These are phyloP conservation scores for Cecropterus lyciades DNA, from an alignment of 1,140 invertebrate genomes.

Conservation along the genomic window DNA sequence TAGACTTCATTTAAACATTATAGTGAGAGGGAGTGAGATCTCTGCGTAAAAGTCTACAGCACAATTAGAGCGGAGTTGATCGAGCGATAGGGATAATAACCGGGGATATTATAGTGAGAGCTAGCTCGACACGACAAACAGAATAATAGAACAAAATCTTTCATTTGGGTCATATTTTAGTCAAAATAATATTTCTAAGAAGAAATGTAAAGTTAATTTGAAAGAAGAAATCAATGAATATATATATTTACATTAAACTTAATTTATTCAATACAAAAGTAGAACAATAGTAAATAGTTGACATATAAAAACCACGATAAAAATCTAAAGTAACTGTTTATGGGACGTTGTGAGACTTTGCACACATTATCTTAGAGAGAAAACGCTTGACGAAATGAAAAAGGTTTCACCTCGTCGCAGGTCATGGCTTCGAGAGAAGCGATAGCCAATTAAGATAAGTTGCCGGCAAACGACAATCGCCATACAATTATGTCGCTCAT, in stretches of 20 bases:
- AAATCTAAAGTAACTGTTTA: too few relatives aligned
- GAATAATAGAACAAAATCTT: constrained; percentile 14
- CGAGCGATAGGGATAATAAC: constrained; percentile 61
- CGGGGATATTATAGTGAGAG: constrained; percentile 61
- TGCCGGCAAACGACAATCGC: constrained; percentile 67
- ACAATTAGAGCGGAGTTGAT: constrained; percentile 70
- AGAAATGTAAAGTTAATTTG: too few relatives aligned
- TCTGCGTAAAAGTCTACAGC: constrained; percentile 58
- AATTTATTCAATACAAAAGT: too few relatives aligned
- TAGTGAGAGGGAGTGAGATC: constrained; percentile 34
- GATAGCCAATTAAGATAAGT: constrained; percentile 79
- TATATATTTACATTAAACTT: too few relatives aligned
- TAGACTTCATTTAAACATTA: not conserved
- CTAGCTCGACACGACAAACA: constrained; percentile 36
- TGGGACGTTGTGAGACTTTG: constrained; percentile 39
- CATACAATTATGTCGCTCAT: constrained; percentile 76
- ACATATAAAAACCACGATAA: too few relatives aligned
- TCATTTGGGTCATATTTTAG: too few relatives aligned
- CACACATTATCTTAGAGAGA: constrained; percentile 55
- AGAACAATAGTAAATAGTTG: too few relatives aligned
- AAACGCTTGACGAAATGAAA: constrained; percentile 67
- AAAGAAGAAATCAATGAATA: too few relatives aligned
- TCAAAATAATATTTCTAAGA: too few relatives aligned
- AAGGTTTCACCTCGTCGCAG: constrained; percentile 70
- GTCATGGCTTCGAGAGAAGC: constrained; percentile 70